phyloP scores from a whole-genome alignment of 2,888 invertebrate genomes.

The Euzetes globulus region DNA sequence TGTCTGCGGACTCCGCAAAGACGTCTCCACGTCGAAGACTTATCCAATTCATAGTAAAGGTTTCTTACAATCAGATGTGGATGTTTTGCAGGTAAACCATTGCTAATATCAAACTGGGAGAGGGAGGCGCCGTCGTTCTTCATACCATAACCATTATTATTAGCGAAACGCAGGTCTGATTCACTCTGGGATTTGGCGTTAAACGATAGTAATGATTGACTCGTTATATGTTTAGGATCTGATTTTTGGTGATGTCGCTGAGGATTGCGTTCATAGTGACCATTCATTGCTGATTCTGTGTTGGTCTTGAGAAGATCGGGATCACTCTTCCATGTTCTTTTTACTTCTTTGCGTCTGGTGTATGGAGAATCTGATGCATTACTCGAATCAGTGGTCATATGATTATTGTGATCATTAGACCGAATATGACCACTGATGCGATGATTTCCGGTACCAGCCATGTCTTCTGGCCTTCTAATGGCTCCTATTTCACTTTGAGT shows the following conservation, averaged over 20 bases:
- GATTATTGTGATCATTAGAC: not conserved
- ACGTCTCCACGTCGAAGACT: slow-evolving; percentile 46
- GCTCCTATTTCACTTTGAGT: slow-evolving; percentile 19
- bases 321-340: slow-evolving; percentile 35
- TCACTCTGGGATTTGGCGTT: slow-evolving; percentile 30
- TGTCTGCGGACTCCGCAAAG: slow-evolving; percentile 45
- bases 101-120: slow-evolving; percentile 9
- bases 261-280: not conserved
- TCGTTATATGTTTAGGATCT: slow-evolving; percentile 2
- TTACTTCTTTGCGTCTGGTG: slow-evolving; percentile 14
- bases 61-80: slow-evolving; percentile 56
- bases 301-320: slow-evolving; percentile 27
- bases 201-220: slow-evolving; percentile 1
- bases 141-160: not conserved
- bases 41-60: slow-evolving; percentile 57
- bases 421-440: not conserved
- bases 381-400: slow-evolving; percentile 1
- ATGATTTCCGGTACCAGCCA: not conserved
- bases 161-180: slow-evolving; percentile 20
- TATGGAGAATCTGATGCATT: slow-evolving; percentile 20
- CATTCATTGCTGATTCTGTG: not conserved
- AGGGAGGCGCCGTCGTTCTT: slow-evolving; percentile 1
- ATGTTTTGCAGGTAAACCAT: slow-evolving; percentile 42
- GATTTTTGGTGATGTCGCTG: not conserved
- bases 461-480: slow-evolving; percentile 5